Base-by-base conservation (phyloP, 1,140 invertebrate genomes). In the Ericerus pela region DNA sequence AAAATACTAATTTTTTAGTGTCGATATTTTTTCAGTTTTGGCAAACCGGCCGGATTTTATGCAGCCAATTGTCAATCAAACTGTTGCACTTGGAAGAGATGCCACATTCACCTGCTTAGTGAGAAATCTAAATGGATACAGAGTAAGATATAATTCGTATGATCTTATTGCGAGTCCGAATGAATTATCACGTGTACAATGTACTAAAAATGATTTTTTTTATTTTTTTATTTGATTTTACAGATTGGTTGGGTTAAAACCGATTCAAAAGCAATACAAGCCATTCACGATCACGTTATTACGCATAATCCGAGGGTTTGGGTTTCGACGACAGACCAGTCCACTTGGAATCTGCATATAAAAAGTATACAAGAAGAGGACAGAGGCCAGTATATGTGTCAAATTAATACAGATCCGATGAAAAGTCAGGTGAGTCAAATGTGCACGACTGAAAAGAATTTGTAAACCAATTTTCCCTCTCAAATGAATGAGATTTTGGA, bases 361-460 rank as follows among this genome's bases (percentile, higher is more conserved):
- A 77, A 80, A 59, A 78, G 79, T 59, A 85, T 89, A 36, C 80
- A 81, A 65, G 75, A 85, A 62, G 83, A 85, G 65, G 90, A 95
- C 72, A 73, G 84, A 43, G 89, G 89, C 59, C 79, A 82, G 63
- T 88, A 88, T 67, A 92, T 91, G 85, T 93, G 90, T 72, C 90
- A 94, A 76, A 82, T 93, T 64, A 91, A 94, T 69, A 89, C 90
- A 58, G 84, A 92, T 70, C 88, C 90, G 12, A 91, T 94, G 85
- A 88, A 88, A 72, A 87, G 83, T 73, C 87, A 90, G 79, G 86
- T 89, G 53, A 58, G 27, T 47, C 26, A 8, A n/a, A n/a, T n/a
- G n/a, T n/a, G n/a, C n/a, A n/a, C n/a, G n/a, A n/a, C n/a, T n/a
- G n/a, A n/a, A n/a, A n/a, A n/a, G n/a, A n/a, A n/a, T n/a, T n/a